These are phyloP conservation scores for Neuroterus valhalla DNA, from an alignment of 1,140 invertebrate genomes.

Conservation along the genomic window DNA sequence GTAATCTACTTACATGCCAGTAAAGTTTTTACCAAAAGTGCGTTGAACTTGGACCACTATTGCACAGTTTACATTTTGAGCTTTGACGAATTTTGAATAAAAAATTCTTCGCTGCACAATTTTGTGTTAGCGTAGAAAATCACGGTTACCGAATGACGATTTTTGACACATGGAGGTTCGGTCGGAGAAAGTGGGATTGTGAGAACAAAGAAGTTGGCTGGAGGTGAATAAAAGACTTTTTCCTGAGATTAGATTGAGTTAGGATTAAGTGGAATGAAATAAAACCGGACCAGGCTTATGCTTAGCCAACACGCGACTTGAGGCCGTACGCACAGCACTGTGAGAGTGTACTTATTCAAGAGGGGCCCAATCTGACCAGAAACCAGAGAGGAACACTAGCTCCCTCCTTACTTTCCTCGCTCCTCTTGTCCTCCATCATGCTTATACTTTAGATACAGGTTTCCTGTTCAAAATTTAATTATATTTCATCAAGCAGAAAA, in stretches of 20 bases:
- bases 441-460: background rate
- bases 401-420: background rate
- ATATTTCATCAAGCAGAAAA: background rate
- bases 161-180: background rate
- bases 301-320: slow-evolving; percentile 21
- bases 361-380: slow-evolving; percentile 19
- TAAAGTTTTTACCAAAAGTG: too few species aligned
- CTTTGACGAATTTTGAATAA: background rate
- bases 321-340: slow-evolving; percentile 34
- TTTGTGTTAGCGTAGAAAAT: background rate
- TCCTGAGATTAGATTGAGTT: background rate
- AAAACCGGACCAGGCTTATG: background rate
- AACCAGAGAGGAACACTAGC: background rate
- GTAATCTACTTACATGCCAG: too few species aligned
- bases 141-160: too few species aligned
- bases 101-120: background rate
- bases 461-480: background rate
- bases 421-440: background rate
- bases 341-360: background rate
- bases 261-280: slow-evolving; percentile 6
- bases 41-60: background rate
- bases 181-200: background rate
- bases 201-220: background rate
- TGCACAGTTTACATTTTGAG: too few species aligned
- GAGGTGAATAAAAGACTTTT: background rate